phyloP scores from a whole-genome alignment of 2,888 invertebrate species.

The Nemoura dubitans region DNA sequence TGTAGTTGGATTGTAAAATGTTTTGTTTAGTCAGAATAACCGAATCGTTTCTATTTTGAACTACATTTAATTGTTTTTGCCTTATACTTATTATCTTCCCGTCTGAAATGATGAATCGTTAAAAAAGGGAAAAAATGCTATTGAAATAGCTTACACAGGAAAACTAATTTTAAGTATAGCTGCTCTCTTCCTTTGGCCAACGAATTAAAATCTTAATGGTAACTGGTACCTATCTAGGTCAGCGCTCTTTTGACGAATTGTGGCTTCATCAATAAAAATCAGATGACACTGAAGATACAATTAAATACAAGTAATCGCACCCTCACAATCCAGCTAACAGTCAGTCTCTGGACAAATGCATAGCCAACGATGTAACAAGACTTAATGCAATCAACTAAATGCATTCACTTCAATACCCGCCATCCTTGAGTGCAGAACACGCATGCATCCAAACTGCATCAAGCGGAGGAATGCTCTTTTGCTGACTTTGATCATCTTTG shows the following conservation, averaged over 20 bases:
- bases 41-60: constrained; percentile 10
- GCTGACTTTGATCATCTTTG: neutral
- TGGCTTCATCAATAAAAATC: neutral
- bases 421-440: neutral
- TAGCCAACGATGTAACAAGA: neutral
- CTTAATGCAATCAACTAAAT: neutral
- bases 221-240: neutral
- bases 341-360: neutral
- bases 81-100: constrained; percentile 17
- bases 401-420: neutral
- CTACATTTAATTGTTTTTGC: constrained; percentile 26
- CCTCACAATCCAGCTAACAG: neutral
- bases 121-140: neutral
- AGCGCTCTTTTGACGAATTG: neutral
- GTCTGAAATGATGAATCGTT: constrained; percentile 32
- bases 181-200: neutral
- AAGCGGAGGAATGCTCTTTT: no score
- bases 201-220: neutral
- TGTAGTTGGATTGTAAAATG: neutral
- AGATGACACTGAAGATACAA: neutral
- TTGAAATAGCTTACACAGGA: neutral
- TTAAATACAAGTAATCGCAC: neutral
- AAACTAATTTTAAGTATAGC: constrained; percentile 7
- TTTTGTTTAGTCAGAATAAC: neutral
- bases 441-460: neutral